Evolutionary conservation across 2,113 vertebrate genomes (phyloP).

Genomic region (Cyphotilapia sp.): DNA sequence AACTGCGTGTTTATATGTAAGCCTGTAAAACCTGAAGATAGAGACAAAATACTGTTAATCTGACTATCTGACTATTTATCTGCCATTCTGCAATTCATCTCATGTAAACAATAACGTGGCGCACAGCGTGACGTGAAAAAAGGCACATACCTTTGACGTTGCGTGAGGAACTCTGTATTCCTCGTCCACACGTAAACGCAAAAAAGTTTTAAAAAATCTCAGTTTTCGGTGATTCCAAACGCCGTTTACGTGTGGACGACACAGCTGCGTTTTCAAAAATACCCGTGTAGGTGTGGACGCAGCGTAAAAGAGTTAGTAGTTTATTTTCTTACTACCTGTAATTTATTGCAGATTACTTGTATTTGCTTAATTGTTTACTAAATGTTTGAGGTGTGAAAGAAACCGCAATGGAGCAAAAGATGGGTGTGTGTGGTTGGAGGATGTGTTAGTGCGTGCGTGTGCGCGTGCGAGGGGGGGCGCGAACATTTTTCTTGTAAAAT

Average conservation of each 20-base stretch:
- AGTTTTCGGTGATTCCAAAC: accelerated
- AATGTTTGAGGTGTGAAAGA: background rate
- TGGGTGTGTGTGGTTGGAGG: accelerated
- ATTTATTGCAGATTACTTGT: background rate
- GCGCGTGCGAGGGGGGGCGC: accelerated
- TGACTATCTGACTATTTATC: no score
- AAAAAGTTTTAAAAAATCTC: accelerated
- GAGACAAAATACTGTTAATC: no score
- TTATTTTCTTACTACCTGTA: background rate
- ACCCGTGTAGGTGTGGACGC: accelerated
- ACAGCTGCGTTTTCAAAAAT: accelerated
- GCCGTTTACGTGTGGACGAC: accelerated
- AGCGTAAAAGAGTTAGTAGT: accelerated
- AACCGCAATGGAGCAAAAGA: accelerated
- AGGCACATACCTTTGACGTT: no score
- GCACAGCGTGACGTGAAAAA: no score
- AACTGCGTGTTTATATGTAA: no score
- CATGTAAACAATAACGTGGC: no score
- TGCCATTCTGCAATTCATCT: no score
- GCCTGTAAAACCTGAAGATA: no score
- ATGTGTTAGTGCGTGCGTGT: accelerated
- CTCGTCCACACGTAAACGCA: accelerated
- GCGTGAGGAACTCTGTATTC: no score
- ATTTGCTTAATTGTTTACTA: background rate
- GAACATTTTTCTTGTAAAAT: background rate